Evolutionary conservation across 1,140 invertebrate species (phyloP).

Genomic region (Radopholus similis): DNA sequence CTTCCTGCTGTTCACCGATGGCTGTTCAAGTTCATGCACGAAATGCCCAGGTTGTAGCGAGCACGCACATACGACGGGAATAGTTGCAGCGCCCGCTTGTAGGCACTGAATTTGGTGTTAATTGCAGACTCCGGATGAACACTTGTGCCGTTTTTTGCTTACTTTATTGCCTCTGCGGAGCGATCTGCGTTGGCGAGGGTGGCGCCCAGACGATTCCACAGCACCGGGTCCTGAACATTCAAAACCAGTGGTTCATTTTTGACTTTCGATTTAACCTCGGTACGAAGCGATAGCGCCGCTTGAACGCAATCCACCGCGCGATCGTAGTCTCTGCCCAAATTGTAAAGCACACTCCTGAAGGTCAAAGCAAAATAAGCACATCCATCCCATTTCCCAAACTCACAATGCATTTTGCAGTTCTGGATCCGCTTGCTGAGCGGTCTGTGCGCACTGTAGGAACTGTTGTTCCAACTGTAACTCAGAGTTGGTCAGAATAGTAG

Average conservation of each 20-base stretch:
- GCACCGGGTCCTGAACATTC: conserved; percentile 73
- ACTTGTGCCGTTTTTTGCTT: too few species aligned
- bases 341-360: conserved; percentile 93
- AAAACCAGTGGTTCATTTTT: conserved; percentile 3
- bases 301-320: conserved; percentile 94
- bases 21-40: conserved; percentile 89
- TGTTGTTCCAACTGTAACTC: conserved; percentile 1
- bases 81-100: conserved; percentile 81
- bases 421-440: neutral
- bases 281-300: conserved; percentile 76
- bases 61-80: conserved; percentile 92
- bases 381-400: conserved; percentile 68
- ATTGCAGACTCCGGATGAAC: too few species aligned
- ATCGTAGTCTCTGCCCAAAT: conserved; percentile 85
- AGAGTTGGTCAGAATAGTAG: too few species aligned
- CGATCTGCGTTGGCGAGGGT: conserved; percentile 89
- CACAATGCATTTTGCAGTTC: conserved; percentile 17
- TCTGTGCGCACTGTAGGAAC: neutral
- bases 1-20: conserved; percentile 69
- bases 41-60: conserved; percentile 93
- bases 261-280: conserved; percentile 65
- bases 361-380: conserved; percentile 91
- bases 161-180: conserved; percentile 86
- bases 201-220: conserved; percentile 96
- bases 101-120: conserved; percentile 67